These are phyloP conservation scores for Artemisiospiza belli DNA, from an alignment of 2,113 vertebrate genomes.

Conservation along the genomic window DNA sequence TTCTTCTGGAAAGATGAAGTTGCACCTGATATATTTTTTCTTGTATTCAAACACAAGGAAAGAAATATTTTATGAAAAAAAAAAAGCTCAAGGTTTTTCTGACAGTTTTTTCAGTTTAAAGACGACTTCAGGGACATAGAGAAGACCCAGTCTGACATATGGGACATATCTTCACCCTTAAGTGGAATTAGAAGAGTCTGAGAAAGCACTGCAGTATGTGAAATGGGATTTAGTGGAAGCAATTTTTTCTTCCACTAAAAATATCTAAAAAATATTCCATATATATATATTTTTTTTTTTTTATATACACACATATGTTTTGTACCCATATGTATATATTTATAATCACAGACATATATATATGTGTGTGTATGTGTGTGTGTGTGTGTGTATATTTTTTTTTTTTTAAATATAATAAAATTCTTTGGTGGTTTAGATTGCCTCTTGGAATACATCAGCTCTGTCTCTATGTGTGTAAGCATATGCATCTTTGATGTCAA, in stretches of 20 bases:
- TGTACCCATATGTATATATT: rapidly evolving
- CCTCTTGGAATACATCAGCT: background rate
- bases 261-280: too few species aligned
- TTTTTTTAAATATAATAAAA: background rate
- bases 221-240: background rate
- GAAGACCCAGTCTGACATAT: background rate
- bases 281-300: too few species aligned
- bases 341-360: background rate
- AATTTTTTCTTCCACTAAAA: background rate
- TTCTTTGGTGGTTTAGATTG: background rate
- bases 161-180: background rate
- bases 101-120: background rate
- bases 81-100: background rate
- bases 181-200: background rate
- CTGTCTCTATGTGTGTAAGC: background rate
- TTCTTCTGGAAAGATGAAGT: background rate
- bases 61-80: background rate
- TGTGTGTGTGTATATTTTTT: background rate
- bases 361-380: too few species aligned
- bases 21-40: background rate
- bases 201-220: background rate
- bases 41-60: background rate
- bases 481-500: background rate
- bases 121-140: background rate
- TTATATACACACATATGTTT: background rate